Evolutionary conservation across 1,140 invertebrate genomes (phyloP), one percentile per base, ranked within the genome.

Genomic region (Saccostrea echinata): DNA sequence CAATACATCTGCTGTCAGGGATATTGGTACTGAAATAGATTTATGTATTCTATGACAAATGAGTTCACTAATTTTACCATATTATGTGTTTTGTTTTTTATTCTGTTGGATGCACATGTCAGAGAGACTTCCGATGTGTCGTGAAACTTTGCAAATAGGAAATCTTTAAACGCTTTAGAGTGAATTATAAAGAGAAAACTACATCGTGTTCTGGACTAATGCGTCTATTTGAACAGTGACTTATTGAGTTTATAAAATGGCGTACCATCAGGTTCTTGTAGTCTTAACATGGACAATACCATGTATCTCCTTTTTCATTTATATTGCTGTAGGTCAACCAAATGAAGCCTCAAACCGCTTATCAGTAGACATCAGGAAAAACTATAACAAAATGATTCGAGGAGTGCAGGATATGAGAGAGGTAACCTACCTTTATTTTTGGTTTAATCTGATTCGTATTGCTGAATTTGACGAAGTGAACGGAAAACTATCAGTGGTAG

Each of bases 401-500:
- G 68, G 68, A 18, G 68, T 76, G 11, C 24, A 18, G 11, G 27
- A 76, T 76, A 76, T 76, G 68, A 30, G 3, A 16, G 68, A 76
- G 27, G 4, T 30, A 76, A 76, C 68, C 2, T 13, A 11, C 0
- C 27, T 76, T 8, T 16, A 33, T 33, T 33, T 83, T 27, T n/a
- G 30, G 8, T 84, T 84, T 33, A 55, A 18, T 61, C 27, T 84
- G 57, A 57, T 61, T 24, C 27, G 83, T 21, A 61, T 84, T 3
- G 24, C 43, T 11, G 55, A 61, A 61, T 87, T 83, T 64, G 86
- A 61, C 53, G 86, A 87, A 64, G 21, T 64, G 9, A 87, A 52
- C 6, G 86, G 86, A 16, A 82, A 61, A 64, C 33, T 87, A 21
- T 87, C 86, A 27, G 43, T 87, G 2, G 80, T 83, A 1, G 86